Evolutionary conservation across 2,113 vertebrate genomes (phyloP), one percentile per base, ranked within the genome.

Genomic region (Oncorhynchus mykiss): DNA sequence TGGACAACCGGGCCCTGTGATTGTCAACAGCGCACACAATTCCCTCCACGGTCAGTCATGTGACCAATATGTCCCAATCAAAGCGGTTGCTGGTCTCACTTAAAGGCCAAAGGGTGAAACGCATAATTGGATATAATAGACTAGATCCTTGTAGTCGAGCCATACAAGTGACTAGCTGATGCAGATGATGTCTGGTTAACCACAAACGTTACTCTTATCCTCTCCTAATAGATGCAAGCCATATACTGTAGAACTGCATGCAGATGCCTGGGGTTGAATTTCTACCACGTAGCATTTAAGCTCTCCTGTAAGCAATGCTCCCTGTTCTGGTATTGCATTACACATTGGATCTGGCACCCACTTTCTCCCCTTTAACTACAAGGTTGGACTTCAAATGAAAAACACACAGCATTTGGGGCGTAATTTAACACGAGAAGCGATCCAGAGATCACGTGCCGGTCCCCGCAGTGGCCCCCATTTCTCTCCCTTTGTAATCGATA

Each of bases 401-500:
- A 77, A 65, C 8, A 73, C 39, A 72, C 9, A 82, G 84, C 89
- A 88, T 83, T 83, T 75, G 77, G 70, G 67, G 80, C 59, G 87
- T 87, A 91, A 91, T 78, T 57, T 24, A 85, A 90, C 87, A 89
- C 88, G 81, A 70, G 69, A 78, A 45, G 34, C 57, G 60, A 76
- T 71, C 69, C 4, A 7, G 73, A 78, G 81, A 86, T 89, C 81
- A 86, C 81, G 78, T 75, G 13, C 81, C 9, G 78, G 71, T 65
- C 22, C 78, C 57, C 74, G 82, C 71, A 77, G 78, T 88, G 74
- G 73, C 71, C 78, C 71, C 20, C 74, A 79, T 73, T 81, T 78
- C 39, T 49, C 18, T 60, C 72, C 75, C 75, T 88, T 80, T 85
- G 84, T 86, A 87, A 91, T 90, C 85, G 79, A 91, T 92, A 85